Evolutionary conservation across 1,140 invertebrate genomes (phyloP).

Genomic region (Drosophila lacteicornis): DNA sequence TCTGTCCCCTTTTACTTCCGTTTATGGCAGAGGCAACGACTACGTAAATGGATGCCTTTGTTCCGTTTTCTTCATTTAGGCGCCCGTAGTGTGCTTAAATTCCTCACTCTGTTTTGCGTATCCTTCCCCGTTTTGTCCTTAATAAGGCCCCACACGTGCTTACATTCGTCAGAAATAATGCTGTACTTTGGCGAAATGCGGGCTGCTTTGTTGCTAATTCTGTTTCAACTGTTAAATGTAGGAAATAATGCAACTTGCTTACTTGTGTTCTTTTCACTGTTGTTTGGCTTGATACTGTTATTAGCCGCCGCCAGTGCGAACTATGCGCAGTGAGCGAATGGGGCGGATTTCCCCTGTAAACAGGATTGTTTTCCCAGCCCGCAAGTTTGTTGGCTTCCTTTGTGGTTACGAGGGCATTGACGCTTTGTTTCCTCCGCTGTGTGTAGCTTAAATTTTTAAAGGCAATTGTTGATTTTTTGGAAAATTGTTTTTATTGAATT

Average conservation of each 20-base stretch:
- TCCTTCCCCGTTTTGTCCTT: constrained; percentile 12
- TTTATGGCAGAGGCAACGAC: constrained; percentile 4
- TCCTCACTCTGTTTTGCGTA: constrained; percentile 9
- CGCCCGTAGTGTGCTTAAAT: constrained; percentile 3
- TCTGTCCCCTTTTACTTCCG: constrained; percentile 7
- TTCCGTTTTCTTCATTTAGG: constrained; percentile 67
- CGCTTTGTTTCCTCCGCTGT: constrained; percentile 1
- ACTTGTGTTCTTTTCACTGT: constrained; percentile 12
- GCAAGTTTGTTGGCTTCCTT: constrained; percentile 18
- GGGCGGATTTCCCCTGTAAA: constrained; percentile 15
- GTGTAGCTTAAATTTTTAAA: neutral
- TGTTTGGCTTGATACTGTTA: constrained; percentile 18
- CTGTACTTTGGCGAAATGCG: constrained; percentile 12
- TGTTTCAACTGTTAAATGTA: constrained; percentile 15
- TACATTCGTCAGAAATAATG: constrained; percentile 17
- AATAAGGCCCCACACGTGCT: constrained; percentile 15
- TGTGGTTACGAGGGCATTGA: constrained; percentile 18
- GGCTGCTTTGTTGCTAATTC: constrained; percentile 22
- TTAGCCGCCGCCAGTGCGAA: constrained; percentile 8
- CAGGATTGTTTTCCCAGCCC: constrained; percentile 11
- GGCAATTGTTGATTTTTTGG: neutral
- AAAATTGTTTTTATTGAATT: neutral
- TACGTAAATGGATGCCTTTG: constrained; percentile 33
- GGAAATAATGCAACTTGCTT: constrained; percentile 18
- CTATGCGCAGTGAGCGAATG: constrained; percentile 2